A percentile compares a stretch with the other conserved stretches of the same genome.
Conservation (phyloP, 2,113 vertebrate genomes). For the Pseudolaguvia tuberculata region DNA sequence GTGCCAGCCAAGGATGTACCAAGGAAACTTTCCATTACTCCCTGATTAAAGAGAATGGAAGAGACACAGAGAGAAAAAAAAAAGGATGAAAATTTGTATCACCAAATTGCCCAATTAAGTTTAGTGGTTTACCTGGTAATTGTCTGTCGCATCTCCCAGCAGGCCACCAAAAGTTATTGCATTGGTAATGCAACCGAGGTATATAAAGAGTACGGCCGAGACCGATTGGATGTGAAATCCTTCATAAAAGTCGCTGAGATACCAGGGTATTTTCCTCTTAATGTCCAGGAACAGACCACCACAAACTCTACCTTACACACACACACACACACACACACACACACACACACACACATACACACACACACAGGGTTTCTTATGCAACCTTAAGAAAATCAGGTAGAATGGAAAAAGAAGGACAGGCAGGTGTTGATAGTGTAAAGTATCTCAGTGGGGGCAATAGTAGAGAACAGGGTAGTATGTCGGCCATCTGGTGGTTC, state of each 20-base stretch:
- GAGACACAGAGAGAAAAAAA: background rate
- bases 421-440: background rate
- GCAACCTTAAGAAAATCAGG: background rate
- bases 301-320: constrained; percentile 77
- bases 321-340: constrained; percentile 15
- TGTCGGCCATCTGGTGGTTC: background rate
- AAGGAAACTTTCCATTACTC: constrained; percentile 96
- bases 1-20: constrained; percentile 88
- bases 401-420: background rate
- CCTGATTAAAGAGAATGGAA: constrained; percentile 62
- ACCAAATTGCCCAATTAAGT: constrained; percentile 5
- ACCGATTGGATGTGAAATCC: constrained; percentile 95
- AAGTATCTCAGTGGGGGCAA: background rate
- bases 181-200: constrained; percentile 95
- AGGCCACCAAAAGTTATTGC: constrained; percentile 96
- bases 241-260: constrained; percentile 87
- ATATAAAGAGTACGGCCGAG: constrained; percentile 95
- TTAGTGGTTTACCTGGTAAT: constrained; percentile 80
- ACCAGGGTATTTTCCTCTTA: constrained; percentile 90
- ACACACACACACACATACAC: constrained; percentile 25
- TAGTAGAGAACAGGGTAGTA: background rate
- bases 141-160: constrained; percentile 93
- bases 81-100: background rate
- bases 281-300: constrained; percentile 87
- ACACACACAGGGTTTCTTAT: too few relatives aligned